Percentiles rank a stretch among this genome's conserved stretches.
Evolutionary conservation across 2,113 vertebrate genomes (phyloP).

Genomic region (Psilopsiagon aurifrons): DNA sequence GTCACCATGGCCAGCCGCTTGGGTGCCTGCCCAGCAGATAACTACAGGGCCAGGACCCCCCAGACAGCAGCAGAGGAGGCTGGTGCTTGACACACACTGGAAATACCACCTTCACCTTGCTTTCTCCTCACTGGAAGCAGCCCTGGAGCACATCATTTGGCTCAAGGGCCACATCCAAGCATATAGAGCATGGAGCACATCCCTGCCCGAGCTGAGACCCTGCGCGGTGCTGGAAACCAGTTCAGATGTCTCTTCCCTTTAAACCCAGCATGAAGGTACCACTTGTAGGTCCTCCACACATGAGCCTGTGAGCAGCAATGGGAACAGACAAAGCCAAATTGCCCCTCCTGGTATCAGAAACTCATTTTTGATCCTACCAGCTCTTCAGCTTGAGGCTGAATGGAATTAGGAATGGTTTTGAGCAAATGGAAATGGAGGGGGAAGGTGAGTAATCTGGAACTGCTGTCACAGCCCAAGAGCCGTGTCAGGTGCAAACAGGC

Average conservation of each 20-base stretch:
- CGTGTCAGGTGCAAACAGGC: not conserved
- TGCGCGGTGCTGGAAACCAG: no score
- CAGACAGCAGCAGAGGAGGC: fast-evolving
- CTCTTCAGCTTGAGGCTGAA: not conserved
- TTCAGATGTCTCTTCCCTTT: not conserved
- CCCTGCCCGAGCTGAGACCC: not conserved
- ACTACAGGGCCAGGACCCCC: not conserved
- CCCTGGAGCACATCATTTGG: fast-evolving
- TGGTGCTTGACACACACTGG: fast-evolving
- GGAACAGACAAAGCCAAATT: not conserved
- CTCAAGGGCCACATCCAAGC: not conserved
- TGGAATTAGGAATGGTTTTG: not conserved
- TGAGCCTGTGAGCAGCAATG: not conserved
- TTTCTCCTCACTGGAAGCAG: not conserved
- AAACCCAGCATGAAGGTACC: not conserved
- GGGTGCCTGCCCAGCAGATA: not conserved
- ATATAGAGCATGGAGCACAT: not conserved
- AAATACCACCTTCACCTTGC: not conserved
- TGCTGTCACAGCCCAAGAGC: conserved; percentile 1
- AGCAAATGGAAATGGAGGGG: not conserved
- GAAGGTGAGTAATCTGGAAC: not conserved
- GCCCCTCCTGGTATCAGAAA: not conserved
- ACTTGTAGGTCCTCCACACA: fast-evolving
- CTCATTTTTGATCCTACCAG: not conserved
- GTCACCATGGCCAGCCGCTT: not conserved